These are phyloP conservation scores for Metellina segmentata DNA, from an alignment of 2,888 invertebrate genomes.

Conservation along the genomic window DNA sequence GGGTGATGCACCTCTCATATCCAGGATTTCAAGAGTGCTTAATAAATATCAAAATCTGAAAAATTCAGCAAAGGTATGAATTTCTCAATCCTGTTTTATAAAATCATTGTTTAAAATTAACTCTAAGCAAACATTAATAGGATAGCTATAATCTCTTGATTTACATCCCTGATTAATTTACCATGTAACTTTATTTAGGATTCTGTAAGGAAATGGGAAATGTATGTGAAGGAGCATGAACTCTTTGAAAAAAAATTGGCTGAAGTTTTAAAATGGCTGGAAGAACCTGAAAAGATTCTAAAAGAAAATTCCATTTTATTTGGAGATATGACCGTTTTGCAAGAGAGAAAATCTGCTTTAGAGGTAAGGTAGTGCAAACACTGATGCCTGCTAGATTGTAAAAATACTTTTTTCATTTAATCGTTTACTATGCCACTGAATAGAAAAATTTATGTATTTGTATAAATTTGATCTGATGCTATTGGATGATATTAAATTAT, in stretches of 20 bases:
- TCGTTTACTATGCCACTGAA: too few relatives aligned
- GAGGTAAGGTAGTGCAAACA: slow-evolving; percentile 78
- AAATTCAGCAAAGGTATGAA: slow-evolving; percentile 86
- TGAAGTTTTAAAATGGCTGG: slow-evolving; percentile 88
- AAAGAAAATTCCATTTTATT: slow-evolving; percentile 90
- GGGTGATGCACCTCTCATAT: slow-evolving; percentile 88
- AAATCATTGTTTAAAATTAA: not conserved
- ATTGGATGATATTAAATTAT: too few relatives aligned
- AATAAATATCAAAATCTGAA: slow-evolving; percentile 91
- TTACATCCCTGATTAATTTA: too few relatives aligned
- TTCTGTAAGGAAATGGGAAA: slow-evolving; percentile 89
- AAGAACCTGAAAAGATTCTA: slow-evolving; percentile 87
- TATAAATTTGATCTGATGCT: too few relatives aligned
- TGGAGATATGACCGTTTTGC: slow-evolving; percentile 89
- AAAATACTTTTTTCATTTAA: too few relatives aligned
- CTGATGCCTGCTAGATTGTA: not conserved
- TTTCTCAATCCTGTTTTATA: slow-evolving; percentile 17
- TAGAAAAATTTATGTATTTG: too few relatives aligned
- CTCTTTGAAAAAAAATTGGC: slow-evolving; percentile 88
- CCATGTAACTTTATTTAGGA: slow-evolving; percentile 83
- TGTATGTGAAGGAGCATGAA: slow-evolving; percentile 92
- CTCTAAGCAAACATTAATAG: too few relatives aligned
- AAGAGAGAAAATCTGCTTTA: slow-evolving; percentile 79
- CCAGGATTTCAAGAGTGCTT: slow-evolving; percentile 88
- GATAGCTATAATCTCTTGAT: too few relatives aligned